Evolutionary conservation across 2,888 invertebrate species (phyloP).

Genomic region (Calameuta pallipes): DNA sequence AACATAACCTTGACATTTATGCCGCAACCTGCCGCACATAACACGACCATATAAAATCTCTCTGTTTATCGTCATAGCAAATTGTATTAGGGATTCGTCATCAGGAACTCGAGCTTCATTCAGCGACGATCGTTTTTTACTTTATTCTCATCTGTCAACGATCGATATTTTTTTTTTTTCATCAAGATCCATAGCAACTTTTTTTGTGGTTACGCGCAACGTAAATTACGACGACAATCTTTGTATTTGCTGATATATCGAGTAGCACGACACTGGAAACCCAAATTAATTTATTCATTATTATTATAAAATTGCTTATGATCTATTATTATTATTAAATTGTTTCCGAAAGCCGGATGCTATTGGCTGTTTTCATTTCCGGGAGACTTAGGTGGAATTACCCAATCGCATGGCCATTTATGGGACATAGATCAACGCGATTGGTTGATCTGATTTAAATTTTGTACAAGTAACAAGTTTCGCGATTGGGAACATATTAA

Average conservation of each 20-base stretch:
- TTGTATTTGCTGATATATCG: background rate
- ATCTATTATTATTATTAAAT: background rate
- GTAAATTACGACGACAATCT: background rate
- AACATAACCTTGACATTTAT: conserved; percentile 48
- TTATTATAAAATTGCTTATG: background rate
- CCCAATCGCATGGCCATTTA: background rate
- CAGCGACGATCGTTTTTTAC: background rate
- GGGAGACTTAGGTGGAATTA: background rate
- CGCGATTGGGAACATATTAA: background rate
- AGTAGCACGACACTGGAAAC: background rate
- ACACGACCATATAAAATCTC: conserved; percentile 47
- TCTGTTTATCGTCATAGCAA: conserved; percentile 18
- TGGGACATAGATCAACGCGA: background rate
- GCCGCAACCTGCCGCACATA: conserved; percentile 40
- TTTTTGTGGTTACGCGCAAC: background rate
- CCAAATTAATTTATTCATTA: background rate
- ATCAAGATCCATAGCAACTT: background rate
- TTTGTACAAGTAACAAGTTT: background rate
- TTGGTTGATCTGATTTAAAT: background rate
- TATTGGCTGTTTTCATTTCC: no score
- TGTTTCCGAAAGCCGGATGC: background rate
- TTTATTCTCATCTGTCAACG: background rate
- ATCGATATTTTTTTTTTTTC: background rate
- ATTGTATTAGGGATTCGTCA: background rate
- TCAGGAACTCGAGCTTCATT: background rate